These are phyloP conservation scores for Limanda limanda DNA, from an alignment of 2,113 vertebrate genomes.

Conservation along the genomic window DNA sequence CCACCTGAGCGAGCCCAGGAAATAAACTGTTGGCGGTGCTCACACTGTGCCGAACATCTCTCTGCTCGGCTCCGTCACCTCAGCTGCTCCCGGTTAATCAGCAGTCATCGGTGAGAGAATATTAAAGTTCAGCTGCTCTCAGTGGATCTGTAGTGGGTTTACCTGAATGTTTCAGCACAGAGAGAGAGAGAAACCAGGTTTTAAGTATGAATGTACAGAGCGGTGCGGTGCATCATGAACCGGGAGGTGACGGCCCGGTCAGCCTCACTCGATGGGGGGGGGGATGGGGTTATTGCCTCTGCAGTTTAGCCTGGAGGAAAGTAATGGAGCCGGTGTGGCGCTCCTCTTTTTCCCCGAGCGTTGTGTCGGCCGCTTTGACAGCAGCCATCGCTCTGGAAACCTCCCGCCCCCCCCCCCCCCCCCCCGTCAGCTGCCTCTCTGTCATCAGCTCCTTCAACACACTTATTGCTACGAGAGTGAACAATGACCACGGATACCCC, in stretches of 20 bases:
- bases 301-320: conserved; percentile 38
- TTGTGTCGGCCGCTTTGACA: conserved; percentile 22
- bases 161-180: background rate
- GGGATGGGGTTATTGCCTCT: no score
- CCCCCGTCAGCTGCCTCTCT: conserved; percentile 22
- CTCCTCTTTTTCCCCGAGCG: background rate
- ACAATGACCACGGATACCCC: conserved; percentile 19
- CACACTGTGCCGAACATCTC: background rate
- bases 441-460: no score
- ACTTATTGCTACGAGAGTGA: background rate
- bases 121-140: no score
- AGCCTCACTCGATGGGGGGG: conserved; percentile 22
- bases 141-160: background rate
- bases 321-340: conserved; percentile 33
- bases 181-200: background rate
- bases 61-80: background rate
- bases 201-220: background rate
- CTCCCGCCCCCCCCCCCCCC: conserved; percentile 17
- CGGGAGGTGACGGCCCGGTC: conserved; percentile 33
- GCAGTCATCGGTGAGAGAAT: background rate
- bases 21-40: background rate
- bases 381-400: conserved; percentile 38
- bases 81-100: background rate
- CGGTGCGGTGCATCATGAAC: no score
- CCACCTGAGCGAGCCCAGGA: conserved; percentile 16